Evolutionary conservation across 2,888 invertebrate species (phyloP).

Genomic region (Nematopogon swammerdamellus): DNA sequence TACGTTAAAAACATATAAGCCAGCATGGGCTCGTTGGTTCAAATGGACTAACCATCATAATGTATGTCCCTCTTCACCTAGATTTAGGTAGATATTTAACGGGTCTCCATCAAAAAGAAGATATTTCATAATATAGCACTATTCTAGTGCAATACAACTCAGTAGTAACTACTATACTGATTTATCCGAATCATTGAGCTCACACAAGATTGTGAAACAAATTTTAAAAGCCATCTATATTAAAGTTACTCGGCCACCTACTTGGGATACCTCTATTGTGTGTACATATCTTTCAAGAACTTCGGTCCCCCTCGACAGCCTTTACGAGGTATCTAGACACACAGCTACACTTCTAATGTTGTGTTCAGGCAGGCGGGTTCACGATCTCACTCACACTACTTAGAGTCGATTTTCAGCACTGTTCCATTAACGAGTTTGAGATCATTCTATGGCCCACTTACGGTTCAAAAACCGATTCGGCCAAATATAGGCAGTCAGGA

Average conservation of each 20-base stretch:
- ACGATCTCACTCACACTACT: constrained; percentile 9
- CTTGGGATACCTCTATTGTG: background rate
- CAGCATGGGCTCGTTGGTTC: no score
- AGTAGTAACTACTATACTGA: constrained; percentile 4
- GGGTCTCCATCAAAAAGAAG: no score
- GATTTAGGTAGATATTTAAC: no score
- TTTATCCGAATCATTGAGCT: background rate
- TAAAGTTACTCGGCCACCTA: background rate
- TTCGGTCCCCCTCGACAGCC: background rate
- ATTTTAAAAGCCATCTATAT: constrained; percentile 7
- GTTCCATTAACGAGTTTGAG: no score
- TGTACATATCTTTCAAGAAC: background rate
- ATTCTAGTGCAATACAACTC: constrained; percentile 9
- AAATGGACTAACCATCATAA: no score
- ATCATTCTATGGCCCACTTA: no score
- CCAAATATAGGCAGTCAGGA: no score
- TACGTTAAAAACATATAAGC: no score
- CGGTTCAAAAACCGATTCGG: no score
- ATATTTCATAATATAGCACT: constrained; percentile 1
- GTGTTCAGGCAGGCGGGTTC: constrained; percentile 9
- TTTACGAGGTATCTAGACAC: background rate
- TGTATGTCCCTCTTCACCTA: no score
- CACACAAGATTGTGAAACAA: constrained; percentile 4
- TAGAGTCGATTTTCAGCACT: no score
- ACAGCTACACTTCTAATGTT: constrained; percentile 7